phyloP scores from a whole-genome alignment of 2,113 vertebrate species.

The Semicossyphus pulcher region DNA sequence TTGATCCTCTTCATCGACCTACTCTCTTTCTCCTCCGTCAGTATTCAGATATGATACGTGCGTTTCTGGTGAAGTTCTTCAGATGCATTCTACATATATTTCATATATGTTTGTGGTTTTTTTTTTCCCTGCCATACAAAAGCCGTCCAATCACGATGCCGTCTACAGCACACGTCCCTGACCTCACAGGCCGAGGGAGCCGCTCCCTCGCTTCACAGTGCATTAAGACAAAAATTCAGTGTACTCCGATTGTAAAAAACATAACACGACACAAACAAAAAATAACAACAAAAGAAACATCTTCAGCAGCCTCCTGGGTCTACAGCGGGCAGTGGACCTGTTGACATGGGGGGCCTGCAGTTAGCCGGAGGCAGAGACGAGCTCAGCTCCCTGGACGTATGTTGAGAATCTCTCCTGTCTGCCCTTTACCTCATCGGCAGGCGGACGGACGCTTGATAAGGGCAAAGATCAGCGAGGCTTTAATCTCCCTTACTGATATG shows the following conservation, averaged over 20 bases:
- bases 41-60: conserved; percentile 63
- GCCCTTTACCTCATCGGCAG: conserved; percentile 49
- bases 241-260: conserved; percentile 83
- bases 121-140: conserved; percentile 70
- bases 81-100: conserved; percentile 75
- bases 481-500: conserved; percentile 52
- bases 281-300: conserved; percentile 67
- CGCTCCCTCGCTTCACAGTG: conserved; percentile 85
- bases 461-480: conserved; percentile 56
- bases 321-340: conserved; percentile 70
- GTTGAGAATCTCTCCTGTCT: conserved; percentile 50
- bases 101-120: conserved; percentile 62
- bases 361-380: conserved; percentile 62
- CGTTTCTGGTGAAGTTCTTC: conserved; percentile 69
- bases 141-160: conserved; percentile 65
- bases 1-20: conserved; percentile 70
- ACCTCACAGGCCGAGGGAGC: conserved; percentile 72
- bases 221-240: conserved; percentile 88
- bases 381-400: conserved; percentile 49
- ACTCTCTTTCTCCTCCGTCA: conserved; percentile 59
- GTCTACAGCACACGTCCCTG: conserved; percentile 67
- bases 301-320: conserved; percentile 79
- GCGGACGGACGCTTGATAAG: conserved; percentile 54
- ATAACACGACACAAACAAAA: conserved; percentile 59
- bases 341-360: conserved; percentile 63